A percentile compares a stretch with the other conserved stretches of the same genome.
phyloP scores from a whole-genome alignment of 2,113 vertebrate species.

The Terrapene triunguis region DNA sequence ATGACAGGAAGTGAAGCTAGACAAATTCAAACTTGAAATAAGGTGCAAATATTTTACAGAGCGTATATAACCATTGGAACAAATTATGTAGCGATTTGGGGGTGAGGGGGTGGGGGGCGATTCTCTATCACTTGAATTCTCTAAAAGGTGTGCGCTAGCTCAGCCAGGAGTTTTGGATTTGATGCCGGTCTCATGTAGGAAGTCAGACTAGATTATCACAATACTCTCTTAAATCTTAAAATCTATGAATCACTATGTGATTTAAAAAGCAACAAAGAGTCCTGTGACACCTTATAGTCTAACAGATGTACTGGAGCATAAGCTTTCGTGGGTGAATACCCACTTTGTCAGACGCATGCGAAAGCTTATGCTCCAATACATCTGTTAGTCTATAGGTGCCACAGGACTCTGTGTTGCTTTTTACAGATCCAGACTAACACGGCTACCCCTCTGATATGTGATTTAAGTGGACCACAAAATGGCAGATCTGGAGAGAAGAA shows the following conservation, averaged over 20 bases:
- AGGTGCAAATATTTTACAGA: conserved; percentile 18
- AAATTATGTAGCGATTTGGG: background rate
- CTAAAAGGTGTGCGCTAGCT: conserved; percentile 21
- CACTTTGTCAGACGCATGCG: too few relatives aligned
- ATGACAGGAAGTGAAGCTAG: background rate
- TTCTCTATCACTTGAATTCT: conserved; percentile 30
- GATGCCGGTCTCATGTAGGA: background rate
- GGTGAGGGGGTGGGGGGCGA: background rate
- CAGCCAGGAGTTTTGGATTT: conserved; percentile 18
- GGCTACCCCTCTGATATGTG: background rate
- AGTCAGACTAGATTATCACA: background rate
- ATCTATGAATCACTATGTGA: conserved; percentile 9
- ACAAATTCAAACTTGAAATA: background rate
- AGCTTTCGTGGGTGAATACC: too few relatives aligned
- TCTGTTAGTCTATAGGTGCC: too few relatives aligned
- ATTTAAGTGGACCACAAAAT: background rate
- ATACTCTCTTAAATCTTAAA: background rate
- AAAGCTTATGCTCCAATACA: too few relatives aligned
- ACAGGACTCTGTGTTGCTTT: too few relatives aligned
- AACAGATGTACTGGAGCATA: too few relatives aligned
- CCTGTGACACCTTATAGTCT: too few relatives aligned
- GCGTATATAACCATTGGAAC: background rate
- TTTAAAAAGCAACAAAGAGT: background rate
- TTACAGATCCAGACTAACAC: too few relatives aligned
- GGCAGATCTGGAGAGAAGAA: background rate